Evolutionary conservation across 2,113 vertebrate genomes (phyloP), one percentile per base, ranked within the genome.

Genomic region (Erinaceus europaeus): DNA sequence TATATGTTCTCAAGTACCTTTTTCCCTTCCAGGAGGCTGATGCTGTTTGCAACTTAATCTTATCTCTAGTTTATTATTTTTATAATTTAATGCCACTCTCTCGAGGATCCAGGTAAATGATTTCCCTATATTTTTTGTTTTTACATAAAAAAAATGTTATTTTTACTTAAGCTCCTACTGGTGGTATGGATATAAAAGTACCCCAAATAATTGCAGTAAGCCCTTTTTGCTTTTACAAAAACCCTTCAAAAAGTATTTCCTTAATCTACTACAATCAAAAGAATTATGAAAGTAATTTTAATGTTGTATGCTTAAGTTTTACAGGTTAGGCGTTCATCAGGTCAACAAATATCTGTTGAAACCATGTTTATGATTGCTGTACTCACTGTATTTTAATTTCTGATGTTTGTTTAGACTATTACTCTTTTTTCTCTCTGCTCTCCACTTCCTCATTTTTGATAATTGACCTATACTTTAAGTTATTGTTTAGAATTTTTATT

Each of bases 41-140:
- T 91, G 98, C 98, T 32, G 98, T 99, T 92, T 99, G 99, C 96
- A 99, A 99, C 94, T 96, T 99, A 87, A 98, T 99, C 95, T 97
- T 99, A 59, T 99, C 99, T 6, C 94, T 99, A 95, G 98, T 99
- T 92, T 99, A 99, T 96, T 99, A 99, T 97, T 99, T 99, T 97
- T 99, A 99, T 95, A 99, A 99, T 92, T 98, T 99, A 96, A 99
- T 99, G 99, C 99, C 99, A 18, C 98, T 99, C 61, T 99, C 99
- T 88, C 98, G 98, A 96, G 99, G 99, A 93, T 99, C 99, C 94
- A 99, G 98, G 99, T 99, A 92, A 97, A 97, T 96, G 36, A 21
- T 90, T 75, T 1, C n/a, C 85, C 62, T 89, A 3, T 88, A 6
- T 34, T 86, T 65, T 15, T 10, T 53, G 44, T 53, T 52, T 91